A percentile compares a stretch with the other conserved stretches of the same genome.
Conservation (phyloP, 2,113 vertebrate genomes). For the Salvelinus alpinus region DNA sequence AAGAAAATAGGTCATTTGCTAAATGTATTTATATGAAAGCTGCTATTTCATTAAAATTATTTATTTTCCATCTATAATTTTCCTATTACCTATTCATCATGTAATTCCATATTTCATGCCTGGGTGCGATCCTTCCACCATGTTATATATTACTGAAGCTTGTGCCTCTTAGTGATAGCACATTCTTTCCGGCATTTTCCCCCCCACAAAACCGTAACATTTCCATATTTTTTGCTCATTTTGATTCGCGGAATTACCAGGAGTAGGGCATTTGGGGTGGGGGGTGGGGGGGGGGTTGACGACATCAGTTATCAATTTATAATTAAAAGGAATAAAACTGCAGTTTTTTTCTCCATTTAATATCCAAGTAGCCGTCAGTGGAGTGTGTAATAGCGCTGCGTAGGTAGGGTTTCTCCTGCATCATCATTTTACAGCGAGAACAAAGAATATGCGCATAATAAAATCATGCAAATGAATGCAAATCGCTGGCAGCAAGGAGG, state of each 20-base stretch:
- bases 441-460: constrained; percentile 83
- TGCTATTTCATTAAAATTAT: constrained; percentile 41
- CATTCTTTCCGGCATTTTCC: constrained; percentile 43
- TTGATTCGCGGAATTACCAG: constrained; percentile 27
- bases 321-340: constrained; percentile 57
- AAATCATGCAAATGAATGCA: constrained; percentile 86
- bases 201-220: constrained; percentile 44
- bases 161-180: constrained; percentile 59
- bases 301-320: constrained; percentile 29
- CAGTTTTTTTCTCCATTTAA: constrained; percentile 44
- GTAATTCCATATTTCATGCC: constrained; percentile 67
- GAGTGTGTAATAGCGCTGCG: constrained; percentile 37
- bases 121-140: constrained; percentile 42
- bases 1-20: constrained; percentile 36
- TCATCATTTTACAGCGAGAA: constrained; percentile 80
- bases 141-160: constrained; percentile 52
- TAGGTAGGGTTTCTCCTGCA: constrained; percentile 57
- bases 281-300: too few relatives aligned
- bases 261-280: neutral
- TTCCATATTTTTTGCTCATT: constrained; percentile 13
- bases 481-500: constrained; percentile 80
- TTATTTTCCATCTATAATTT: constrained; percentile 58
- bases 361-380: constrained; percentile 53
- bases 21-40: constrained; percentile 35
- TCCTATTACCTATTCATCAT: constrained; percentile 53